Base-by-base conservation (phyloP, 2,797 vertebrate genomes). In the Falco novaeseelandiae region DNA sequence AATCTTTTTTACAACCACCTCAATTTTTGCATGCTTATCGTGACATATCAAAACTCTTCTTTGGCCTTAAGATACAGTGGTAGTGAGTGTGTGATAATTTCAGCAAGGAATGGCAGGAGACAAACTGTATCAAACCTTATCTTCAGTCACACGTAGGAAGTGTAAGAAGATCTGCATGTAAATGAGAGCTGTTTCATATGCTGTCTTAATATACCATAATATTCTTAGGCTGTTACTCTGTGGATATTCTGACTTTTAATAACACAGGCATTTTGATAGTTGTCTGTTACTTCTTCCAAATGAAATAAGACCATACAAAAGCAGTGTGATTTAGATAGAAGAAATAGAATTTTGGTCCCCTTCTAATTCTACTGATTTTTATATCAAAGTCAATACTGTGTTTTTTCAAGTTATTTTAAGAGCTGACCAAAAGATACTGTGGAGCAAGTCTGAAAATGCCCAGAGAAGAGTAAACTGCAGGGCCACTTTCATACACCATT, bases 101-200 rank as follows among this genome's bases (percentile, higher is more conserved):
- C 55, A 83, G 59, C 16, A 63, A 48, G 7, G 5, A 80, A 82
- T 57, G 66, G 18, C 25, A 66, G 36, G 17, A 90, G 8, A 86
- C 20, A 86, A 88, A 82, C 65, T 66, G 44, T 38, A 77, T 59
- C 3, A 2, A 94, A 74, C n/a, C 22, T 69, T 38, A 72, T 72
- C 62, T 48, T 67, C 48, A 57, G 44, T 73, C 71, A 55, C 29
- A 25, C 9, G 22, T 22, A 87, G 90, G 83, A 91, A 90, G 71
- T 59, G 44, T 77, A 89, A 94, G 79, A 89, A 77, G 38, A 76
- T 38, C 55, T 92, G 59, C 17, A 82, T 63, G 57, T 44, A 80
- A 96, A 93, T 83, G 55, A 73, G 38, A 84, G 10, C 25, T 86
- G 8, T 77, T 95, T 95, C 69, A 76, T 71, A 91, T 40, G 29